Evolutionary conservation across 2,113 vertebrate genomes (phyloP), one percentile per base, ranked within the genome.

Genomic region (Brachypteracias leptosomus): DNA sequence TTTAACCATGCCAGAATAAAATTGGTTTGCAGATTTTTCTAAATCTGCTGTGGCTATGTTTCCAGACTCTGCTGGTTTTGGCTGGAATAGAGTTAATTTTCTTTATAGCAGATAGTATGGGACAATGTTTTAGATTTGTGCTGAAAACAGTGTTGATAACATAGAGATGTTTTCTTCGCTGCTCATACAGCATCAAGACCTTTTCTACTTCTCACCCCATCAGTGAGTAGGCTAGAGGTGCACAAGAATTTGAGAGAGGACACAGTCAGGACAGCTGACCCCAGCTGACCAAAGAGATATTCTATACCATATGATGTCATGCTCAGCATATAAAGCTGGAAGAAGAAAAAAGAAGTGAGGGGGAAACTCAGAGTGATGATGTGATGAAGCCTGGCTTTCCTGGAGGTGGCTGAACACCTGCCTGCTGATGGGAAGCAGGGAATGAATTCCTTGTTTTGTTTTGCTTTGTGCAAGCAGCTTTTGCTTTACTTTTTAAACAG

Each of bases 341-440:
- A 16, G 17, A 54, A n/a, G 16, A 42, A 42, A 42, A 42, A 42
- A 15, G 42, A 42, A 42, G 15, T 42, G 42, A 42, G 42, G 42
- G 42, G 36, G 35, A 7, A 15, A 38, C 58, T 66, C 1, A 1
- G 28, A 38, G 38, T 15, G 3, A 19, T 5, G 21, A 9, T 0
- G 1, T 70, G 71, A 22, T 62, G 25, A 33, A 77, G 7, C 16
- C 31, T 58, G 47, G 46, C 29, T 76, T 15, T 67, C 29, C 52
- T 58, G 52, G 52, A 19, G 13, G 8, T 1, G 0, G 16, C 49
- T 66, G 40, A 51, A 29, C 21, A 14, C 13, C 19, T 17, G 24
- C 40, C 38, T 38, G 47, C 14, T 2, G 0, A 11, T 28, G 16
- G 16, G 17, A 70, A 77, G 31, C 1, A 11, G 31, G 2, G 2